Evolutionary conservation across 92 coral and sea anemone species (phyloP), one percentile per base, ranked within the genome.

Genomic region (Umimayanthus chanpuru): DNA sequence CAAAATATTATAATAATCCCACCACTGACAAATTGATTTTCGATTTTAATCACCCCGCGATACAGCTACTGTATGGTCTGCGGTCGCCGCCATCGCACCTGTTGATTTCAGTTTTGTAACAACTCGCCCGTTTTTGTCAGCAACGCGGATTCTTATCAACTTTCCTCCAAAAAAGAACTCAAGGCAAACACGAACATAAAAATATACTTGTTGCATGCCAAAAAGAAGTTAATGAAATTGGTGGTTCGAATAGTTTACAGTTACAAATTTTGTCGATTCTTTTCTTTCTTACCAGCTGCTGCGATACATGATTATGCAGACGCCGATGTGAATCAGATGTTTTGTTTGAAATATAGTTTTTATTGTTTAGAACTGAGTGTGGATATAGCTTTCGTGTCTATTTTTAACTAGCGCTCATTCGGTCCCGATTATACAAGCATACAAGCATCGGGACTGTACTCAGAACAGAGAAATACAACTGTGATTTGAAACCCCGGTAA

Each of bases 41-140:
- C 55, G 29, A 40, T 28, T 67, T 25, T 68, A 47, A 68, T 41
- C 78, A 74, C 65, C 36, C 79, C 67, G 79, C 87, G 87, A 83
- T n/a, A 44, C 55, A 44, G 64, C 47, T 43, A 29, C 49, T 26
- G 23, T 40, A 47, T 83, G 87, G 87, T 47, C 87, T 83, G 87
- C 87, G 87, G 87, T 83, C 43, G 78, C 78, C 7, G 36, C 78
- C 78, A 65, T 81, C 71, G 55, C 87, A 83, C 87, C 78, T 83
- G 87, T 83, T 83, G 87, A 83, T 40, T 44, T 3, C 76, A 20
- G 43, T 39, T 66, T 41, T 30, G 38, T 20, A 23, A 38, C 53
- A 29, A 29, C 50, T 58, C 44, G 7, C 25, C 32, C 39, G 21
- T 23, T 18, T 75, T 75, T 23, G 36, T 77, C 32, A 28, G 76